Conservation (phyloP, 2,113 vertebrate species). For the Anguilla rostrata region DNA sequence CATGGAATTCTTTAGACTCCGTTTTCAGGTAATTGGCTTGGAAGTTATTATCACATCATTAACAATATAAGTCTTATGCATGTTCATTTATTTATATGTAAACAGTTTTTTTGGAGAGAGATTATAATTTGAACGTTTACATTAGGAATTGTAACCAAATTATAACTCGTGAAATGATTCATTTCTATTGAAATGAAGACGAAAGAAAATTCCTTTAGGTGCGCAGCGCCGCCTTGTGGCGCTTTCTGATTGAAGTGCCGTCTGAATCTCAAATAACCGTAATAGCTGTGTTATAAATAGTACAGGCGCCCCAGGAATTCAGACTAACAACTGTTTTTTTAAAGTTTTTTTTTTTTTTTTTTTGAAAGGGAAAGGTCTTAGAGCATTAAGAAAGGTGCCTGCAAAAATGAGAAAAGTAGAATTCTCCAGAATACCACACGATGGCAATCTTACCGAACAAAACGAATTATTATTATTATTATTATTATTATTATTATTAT, state of each 20-base stretch:
- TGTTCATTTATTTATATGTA: too few species aligned
- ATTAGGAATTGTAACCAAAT: too few species aligned
- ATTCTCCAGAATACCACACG: not conserved
- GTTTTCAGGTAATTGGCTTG: too few species aligned
- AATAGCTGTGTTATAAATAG: not conserved
- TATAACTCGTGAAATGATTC: too few species aligned
- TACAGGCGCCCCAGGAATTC: not conserved
- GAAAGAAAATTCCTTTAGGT: not conserved
- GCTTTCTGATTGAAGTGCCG: not conserved
- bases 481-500: not conserved
- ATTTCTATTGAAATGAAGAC: not conserved
- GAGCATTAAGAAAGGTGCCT: not conserved
- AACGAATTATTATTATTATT: constrained; percentile 1
- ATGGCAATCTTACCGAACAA: not conserved
- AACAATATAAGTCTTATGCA: too few species aligned
- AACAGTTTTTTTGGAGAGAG: too few species aligned
- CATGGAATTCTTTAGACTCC: too few species aligned
- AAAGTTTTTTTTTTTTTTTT: not conserved
- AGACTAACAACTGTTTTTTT: not conserved
- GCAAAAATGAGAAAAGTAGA: not conserved
- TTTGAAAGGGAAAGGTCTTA: not conserved
- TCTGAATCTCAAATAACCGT: not conserved
- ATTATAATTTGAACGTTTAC: too few species aligned
- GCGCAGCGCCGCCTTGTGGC: not conserved
- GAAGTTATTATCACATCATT: too few species aligned